These are phyloP conservation scores for Australoheros scitulus DNA, from an alignment of 2,113 vertebrate genomes.

Conservation along the genomic window DNA sequence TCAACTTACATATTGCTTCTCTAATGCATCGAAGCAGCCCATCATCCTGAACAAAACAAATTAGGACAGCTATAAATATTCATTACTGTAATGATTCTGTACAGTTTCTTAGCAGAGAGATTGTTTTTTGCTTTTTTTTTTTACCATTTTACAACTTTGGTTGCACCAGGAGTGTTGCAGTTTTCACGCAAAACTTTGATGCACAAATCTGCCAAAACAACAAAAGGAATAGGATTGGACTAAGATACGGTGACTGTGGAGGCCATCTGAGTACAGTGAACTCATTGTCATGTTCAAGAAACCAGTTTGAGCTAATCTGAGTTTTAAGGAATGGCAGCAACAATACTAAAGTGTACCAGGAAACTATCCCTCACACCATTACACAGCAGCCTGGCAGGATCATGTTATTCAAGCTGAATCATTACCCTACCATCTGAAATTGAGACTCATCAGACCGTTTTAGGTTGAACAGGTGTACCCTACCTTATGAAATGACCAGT, in stretches of 20 bases:
- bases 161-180: slow-evolving; percentile 84
- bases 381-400: not conserved
- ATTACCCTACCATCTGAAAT: not conserved
- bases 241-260: too few relatives aligned
- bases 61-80: not conserved
- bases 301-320: not conserved
- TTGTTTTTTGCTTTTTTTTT: not conserved
- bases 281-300: not conserved
- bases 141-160: slow-evolving; percentile 93
- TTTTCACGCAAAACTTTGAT: slow-evolving; percentile 92
- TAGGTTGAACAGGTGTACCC: not conserved
- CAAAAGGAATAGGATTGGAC: not conserved
- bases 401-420: not conserved
- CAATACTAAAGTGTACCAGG: not conserved
- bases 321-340: not conserved
- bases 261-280: too few relatives aligned
- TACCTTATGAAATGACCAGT: not conserved
- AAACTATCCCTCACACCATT: too few relatives aligned
- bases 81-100: not conserved
- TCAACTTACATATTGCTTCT: slow-evolving; percentile 93
- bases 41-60: slow-evolving; percentile 83
- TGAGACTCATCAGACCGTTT: not conserved
- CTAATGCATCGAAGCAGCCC: slow-evolving; percentile 94
- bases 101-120: not conserved
- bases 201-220: slow-evolving; percentile 83